Evolutionary conservation across 2,888 invertebrate genomes (phyloP).

Genomic region (Watsonalla cultraria): DNA sequence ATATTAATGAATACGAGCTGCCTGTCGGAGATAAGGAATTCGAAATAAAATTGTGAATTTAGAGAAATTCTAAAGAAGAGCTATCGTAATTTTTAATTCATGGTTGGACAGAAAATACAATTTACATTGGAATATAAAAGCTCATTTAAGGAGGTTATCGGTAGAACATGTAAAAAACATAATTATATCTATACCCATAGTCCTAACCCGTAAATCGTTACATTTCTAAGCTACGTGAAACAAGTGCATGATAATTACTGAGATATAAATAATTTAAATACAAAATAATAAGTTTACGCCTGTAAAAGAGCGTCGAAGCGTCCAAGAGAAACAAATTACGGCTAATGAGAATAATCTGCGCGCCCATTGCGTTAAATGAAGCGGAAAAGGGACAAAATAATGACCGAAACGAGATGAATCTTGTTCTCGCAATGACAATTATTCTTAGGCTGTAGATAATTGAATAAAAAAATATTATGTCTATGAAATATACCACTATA

Average conservation of each 20-base stretch:
- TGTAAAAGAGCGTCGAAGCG: conserved; percentile 20
- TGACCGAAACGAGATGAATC: conserved; percentile 29
- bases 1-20: background rate
- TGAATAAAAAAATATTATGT: conserved; percentile 16
- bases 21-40: too few relatives aligned
- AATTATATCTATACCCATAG: too few relatives aligned
- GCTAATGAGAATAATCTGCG: conserved; percentile 41
- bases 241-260: background rate
- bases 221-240: too few relatives aligned
- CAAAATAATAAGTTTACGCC: conserved; percentile 13
- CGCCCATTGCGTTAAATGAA: conserved; percentile 37
- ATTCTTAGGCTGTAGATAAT: conserved; percentile 30
- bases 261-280: background rate
- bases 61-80: too few relatives aligned
- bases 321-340: conserved; percentile 37
- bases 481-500: background rate
- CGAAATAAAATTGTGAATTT: too few relatives aligned
- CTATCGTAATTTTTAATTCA: too few relatives aligned
- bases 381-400: conserved; percentile 35
- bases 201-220: too few relatives aligned
- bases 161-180: too few relatives aligned
- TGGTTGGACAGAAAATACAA: too few relatives aligned
- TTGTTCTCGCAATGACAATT: conserved; percentile 30
- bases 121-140: too few relatives aligned
- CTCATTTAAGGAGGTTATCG: too few relatives aligned